These are phyloP conservation scores for Aquatica leii DNA, from an alignment of 2,888 invertebrate genomes.

Conservation along the genomic window DNA sequence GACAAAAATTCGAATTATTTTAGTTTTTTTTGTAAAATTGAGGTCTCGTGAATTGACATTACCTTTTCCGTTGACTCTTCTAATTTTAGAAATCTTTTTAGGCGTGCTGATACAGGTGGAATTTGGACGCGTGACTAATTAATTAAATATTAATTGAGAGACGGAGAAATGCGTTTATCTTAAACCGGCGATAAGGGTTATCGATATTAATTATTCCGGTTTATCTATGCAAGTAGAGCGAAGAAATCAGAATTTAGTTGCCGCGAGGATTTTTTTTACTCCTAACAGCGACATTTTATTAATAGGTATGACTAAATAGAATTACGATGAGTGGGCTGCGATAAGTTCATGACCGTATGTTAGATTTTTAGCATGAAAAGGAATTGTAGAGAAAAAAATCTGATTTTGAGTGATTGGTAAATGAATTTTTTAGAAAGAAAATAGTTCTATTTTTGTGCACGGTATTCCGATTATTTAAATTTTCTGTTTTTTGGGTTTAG, in stretches of 20 bases:
- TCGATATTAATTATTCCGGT: background rate
- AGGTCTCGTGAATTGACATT: no score
- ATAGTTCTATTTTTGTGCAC: slow-evolving; percentile 23
- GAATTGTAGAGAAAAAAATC: no score
- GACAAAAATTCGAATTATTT: no score
- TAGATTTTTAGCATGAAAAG: slow-evolving; percentile 9
- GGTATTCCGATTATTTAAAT: slow-evolving; percentile 22
- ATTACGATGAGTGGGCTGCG: slow-evolving; percentile 17
- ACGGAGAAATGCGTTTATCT: background rate
- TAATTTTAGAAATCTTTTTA: no score
- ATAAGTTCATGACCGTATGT: slow-evolving; percentile 22
- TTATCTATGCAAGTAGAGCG: background rate
- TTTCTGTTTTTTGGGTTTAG: slow-evolving; percentile 13
- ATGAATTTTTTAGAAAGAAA: background rate
- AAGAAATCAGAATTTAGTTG: background rate
- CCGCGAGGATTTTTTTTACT: background rate
- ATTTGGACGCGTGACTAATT: no score
- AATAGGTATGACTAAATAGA: slow-evolving; percentile 26
- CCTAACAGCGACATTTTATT: slow-evolving; percentile 18
- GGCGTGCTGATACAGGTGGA: no score
- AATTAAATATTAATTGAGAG: background rate
- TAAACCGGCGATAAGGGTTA: background rate
- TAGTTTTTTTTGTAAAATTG: no score
- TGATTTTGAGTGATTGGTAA: background rate
- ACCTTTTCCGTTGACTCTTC: no score